Evolutionary conservation across 2,888 invertebrate species (phyloP).

Genomic region (Thecophora atra): DNA sequence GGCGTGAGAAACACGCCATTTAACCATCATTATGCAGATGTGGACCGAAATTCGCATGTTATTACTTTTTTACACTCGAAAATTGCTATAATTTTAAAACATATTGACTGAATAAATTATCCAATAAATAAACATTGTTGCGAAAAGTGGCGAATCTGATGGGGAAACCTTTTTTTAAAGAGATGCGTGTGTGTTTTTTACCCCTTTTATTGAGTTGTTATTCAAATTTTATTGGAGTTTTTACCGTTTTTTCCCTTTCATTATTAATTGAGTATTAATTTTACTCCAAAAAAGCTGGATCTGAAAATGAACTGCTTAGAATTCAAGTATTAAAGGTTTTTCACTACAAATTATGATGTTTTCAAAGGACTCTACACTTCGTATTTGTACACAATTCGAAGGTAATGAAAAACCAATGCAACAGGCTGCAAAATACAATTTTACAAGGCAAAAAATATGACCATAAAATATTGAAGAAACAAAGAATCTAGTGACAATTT

Average conservation of each 20-base stretch:
- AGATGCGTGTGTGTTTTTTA: background rate
- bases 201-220: background rate
- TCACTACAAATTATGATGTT: no score
- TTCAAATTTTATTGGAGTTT: background rate
- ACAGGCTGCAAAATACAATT: no score
- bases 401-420: no score
- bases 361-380: no score
- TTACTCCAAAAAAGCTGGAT: background rate
- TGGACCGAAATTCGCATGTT: slow-evolving; percentile 35
- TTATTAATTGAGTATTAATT: background rate
- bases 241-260: background rate
- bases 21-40: slow-evolving; percentile 37
- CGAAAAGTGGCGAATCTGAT: background rate
- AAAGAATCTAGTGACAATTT: background rate
- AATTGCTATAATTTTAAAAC: slow-evolving; percentile 48
- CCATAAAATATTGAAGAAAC: no score
- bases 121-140: background rate
- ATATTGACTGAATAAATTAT: slow-evolving; percentile 47
- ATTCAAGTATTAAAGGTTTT: no score
- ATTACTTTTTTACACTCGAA: slow-evolving; percentile 35
- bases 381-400: no score
- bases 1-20: slow-evolving; percentile 37
- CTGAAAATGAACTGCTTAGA: no score
- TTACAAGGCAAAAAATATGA: no score
- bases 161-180: background rate